Base-by-base conservation (phyloP, 2,888 invertebrate genomes). In the Diarsia brunnea region DNA sequence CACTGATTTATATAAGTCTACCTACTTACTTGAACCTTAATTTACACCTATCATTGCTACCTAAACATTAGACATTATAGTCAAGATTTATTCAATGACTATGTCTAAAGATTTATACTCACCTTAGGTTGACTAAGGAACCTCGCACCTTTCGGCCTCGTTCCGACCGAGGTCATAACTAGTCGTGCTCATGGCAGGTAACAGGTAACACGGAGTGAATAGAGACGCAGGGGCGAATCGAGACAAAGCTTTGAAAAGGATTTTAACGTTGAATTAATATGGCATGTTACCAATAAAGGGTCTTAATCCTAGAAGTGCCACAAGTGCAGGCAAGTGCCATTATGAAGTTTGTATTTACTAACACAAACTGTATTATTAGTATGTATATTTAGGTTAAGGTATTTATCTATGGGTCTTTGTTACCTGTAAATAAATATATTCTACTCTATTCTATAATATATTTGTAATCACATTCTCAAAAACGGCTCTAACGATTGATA, bases 61-160 rank as follows among this genome's bases (percentile, higher is more conserved):
- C n/a, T 63, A 60, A 60, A 31, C 10, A 24, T 55, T 16, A n/a
- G 53, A 53, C 19, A 16, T 27, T 55, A 10, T 10, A 7, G 58
- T 60, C 63, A n/a, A 43, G 1, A 14, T 43, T 19, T 63, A 43
- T 14, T 63, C 58, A 68, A 81, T 8, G 11, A 58, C 24, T 45
- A 45, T 51, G 11, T 47, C 47, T 65, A 47, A 47, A 64, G 55
- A 75, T 8, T n/a, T 70, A 64, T 70, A 73, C 53, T 58, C 24
- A 51, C 51, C 58, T 47, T 53, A 47, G 2, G 2, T 60, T 49
- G 16, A 47, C 49, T 61, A 45, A 53, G 38, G 8, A 11, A 21
- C 14, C 27, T 53, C 19, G 4, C 12, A 2, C 61, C 21, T 2
- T 27, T 11, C 1, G 27, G 19, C 27, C 1, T 60, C 27, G 58